Evolutionary conservation across 2,888 invertebrate species (phyloP).

Genomic region (Eupsilia transversa): DNA sequence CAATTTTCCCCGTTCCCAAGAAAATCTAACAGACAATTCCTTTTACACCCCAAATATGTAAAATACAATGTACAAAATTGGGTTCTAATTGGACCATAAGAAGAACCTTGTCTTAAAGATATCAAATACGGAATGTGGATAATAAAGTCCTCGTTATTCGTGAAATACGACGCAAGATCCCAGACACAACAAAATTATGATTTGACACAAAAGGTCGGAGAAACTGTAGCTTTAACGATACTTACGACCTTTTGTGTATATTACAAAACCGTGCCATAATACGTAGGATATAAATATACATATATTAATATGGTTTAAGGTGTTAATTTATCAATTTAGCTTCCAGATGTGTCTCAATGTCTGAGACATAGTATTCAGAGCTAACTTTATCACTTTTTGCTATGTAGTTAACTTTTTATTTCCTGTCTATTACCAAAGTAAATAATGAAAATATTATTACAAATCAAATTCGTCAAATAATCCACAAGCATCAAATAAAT

Average conservation of each 20-base stretch:
- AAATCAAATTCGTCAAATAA: not conserved
- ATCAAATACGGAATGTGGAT: not conserved
- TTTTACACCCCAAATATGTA: not conserved
- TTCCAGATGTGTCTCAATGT: too few species aligned
- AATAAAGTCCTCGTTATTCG: slow-evolving; percentile 34
- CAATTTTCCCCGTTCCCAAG: not conserved
- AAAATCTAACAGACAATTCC: not conserved
- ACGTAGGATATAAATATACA: too few species aligned
- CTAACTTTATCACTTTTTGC: not conserved
- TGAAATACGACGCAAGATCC: slow-evolving; percentile 30
- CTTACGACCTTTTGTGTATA: not conserved
- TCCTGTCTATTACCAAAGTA: not conserved
- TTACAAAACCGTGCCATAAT: slow-evolving; percentile 1
- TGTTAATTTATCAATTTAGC: slow-evolving; percentile 2
- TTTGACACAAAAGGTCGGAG: not conserved
- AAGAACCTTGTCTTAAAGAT: slow-evolving; percentile 1
- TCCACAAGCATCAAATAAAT: slow-evolving; percentile 6
- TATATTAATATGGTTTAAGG: not conserved
- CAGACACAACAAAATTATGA: slow-evolving; percentile 37
- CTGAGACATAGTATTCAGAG: not conserved
- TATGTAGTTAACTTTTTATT: not conserved
- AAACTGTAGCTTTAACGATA: slow-evolving; percentile 1
- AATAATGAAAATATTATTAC: too few species aligned
- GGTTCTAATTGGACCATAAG: slow-evolving; percentile 16
- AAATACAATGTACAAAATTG: slow-evolving; percentile 14